Percentiles rank a stretch among this genome's conserved stretches.
Conservation (phyloP, 2,888 invertebrate genomes). For the Zonitis immaculata region DNA sequence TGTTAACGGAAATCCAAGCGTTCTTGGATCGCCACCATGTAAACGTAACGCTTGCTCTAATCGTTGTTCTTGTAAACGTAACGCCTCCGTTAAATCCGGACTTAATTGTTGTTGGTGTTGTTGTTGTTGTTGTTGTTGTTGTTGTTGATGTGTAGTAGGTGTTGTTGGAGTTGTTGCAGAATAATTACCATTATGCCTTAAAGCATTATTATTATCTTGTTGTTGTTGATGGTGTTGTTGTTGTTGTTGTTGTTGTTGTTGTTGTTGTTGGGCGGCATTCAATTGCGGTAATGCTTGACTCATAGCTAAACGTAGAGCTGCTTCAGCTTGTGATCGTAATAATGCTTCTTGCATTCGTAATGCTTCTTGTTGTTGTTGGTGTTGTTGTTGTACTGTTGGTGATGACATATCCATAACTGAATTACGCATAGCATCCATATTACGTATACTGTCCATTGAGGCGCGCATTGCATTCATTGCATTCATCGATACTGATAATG, state of each 20-base stretch:
- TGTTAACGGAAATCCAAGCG: conserved; percentile 68
- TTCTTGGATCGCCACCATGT: conserved; percentile 71
- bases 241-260: too few relatives aligned
- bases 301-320: conserved; percentile 75
- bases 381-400: conserved; percentile 39
- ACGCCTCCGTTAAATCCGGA: conserved; percentile 67
- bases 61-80: conserved; percentile 68
- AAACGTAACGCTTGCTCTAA: conserved; percentile 77
- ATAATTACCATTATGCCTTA: conserved; percentile 46
- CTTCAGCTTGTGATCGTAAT: conserved; percentile 80
- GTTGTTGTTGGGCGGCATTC: conserved; percentile 47
- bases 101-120: conserved; percentile 57
- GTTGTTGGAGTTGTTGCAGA: too few relatives aligned
- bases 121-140: too few relatives aligned
- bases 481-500: conserved; percentile 51
- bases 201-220: conserved; percentile 45
- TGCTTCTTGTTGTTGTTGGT: conserved; percentile 45
- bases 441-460: conserved; percentile 54
- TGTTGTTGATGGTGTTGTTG: too few relatives aligned
- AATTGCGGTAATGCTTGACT: conserved; percentile 55
- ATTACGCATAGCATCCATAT: conserved; percentile 52
- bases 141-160: conserved; percentile 41
- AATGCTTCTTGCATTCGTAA: conserved; percentile 62
- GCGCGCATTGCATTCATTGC: conserved; percentile 60
- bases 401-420: conserved; percentile 51